Base-by-base conservation (phyloP, 2,113 vertebrate genomes). In the Mormyrus iriodes region DNA sequence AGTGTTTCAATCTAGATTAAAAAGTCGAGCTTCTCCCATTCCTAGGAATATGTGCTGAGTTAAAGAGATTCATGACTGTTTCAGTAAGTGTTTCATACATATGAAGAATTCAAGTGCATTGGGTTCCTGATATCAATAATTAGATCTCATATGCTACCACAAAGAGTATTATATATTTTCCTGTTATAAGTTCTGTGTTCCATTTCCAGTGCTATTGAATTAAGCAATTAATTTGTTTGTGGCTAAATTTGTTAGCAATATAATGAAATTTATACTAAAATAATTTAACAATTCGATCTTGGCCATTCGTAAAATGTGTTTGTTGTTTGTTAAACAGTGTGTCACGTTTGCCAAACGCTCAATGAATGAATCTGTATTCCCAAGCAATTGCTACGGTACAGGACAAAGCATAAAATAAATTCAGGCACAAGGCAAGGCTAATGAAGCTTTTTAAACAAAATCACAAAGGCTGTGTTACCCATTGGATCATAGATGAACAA, bases 1-100 rank as follows among this genome's bases (percentile, higher is more conserved):
- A 84, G 82, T 86, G 49, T 86, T 86, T 86, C 49, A 53, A 86
- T 86, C 85, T 35, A 12, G 85, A 86, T 52, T 86, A 86, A 52
- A 53, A 86, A 86, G 85, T 35, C 13, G 12, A 53, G 85, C 13
- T 51, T 86, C 48, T 85, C 49, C 85, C n/a, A 52, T 86, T 86
- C n/a, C 85, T 86, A 24, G 82, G 44, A 48, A 44, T 44, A 84
- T 44, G 82, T 48, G 17, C 44, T 12, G 42, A n/a, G 82, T 44
- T 84, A 48, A 46, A n/a, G 82, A 46, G 82, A 84, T 24, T 79
- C 73, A 79, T 79, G 82, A 84, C 82, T 24, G 10, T 46, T 84
- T 46, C 35, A 42, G 73, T 79, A 21, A 84, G 35, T 46, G 44
- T 46, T 84, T 46, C 35, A 42, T 35, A 79, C 73, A 31, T 79